A percentile compares a stretch with the other conserved stretches of the same genome.
phyloP scores from a whole-genome alignment of 2,797 vertebrate genomes.

The Brachyrhaphis roseni region DNA sequence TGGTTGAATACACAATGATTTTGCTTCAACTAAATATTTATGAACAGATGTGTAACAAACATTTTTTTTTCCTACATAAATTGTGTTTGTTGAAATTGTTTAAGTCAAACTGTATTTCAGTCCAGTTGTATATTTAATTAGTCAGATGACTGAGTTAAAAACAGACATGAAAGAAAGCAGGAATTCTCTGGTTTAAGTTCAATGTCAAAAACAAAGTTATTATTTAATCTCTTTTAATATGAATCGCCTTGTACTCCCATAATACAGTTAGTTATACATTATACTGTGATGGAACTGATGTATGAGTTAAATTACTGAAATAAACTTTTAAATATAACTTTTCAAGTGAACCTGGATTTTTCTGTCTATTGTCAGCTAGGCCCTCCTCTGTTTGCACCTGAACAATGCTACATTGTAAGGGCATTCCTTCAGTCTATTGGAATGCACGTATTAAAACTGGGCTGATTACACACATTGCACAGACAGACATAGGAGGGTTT shows the following conservation, averaged over 20 bases:
- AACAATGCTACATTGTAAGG: constrained; percentile 83
- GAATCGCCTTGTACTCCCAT: neutral
- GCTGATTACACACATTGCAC: constrained; percentile 69
- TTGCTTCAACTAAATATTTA: neutral
- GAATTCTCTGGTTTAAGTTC: neutral
- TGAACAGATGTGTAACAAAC: neutral
- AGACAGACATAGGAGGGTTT: constrained; percentile 32
- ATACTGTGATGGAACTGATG: neutral
- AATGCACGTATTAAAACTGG: constrained; percentile 83
- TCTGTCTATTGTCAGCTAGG: constrained; percentile 46
- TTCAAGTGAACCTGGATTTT: neutral
- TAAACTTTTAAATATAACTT: neutral
- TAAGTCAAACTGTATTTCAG: neutral
- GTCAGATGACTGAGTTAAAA: neutral
- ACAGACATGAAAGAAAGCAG: neutral
- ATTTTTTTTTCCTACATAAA: neutral
- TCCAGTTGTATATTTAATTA: neutral
- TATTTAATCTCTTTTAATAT: neutral
- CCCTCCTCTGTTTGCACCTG: constrained; percentile 55
- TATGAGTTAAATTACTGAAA: neutral
- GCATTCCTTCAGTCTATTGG: constrained; percentile 79
- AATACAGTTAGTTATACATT: neutral
- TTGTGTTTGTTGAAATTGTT: neutral
- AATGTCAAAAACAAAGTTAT: neutral
- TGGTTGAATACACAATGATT: neutral